phyloP scores from a whole-genome alignment of 2,797 vertebrate species.

The Ibycter americanus region DNA sequence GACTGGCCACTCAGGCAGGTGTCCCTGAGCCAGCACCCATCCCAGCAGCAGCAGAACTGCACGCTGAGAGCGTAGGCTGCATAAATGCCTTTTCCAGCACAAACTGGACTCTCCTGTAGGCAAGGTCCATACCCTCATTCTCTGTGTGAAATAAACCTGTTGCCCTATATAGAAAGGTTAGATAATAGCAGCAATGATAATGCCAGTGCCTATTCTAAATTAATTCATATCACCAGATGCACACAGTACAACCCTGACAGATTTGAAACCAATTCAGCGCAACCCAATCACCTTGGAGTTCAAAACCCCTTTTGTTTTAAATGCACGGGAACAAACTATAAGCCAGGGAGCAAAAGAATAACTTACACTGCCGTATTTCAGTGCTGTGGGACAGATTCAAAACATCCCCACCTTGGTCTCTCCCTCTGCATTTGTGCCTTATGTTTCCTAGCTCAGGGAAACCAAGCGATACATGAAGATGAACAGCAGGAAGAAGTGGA shows the following conservation, averaged over 20 bases:
- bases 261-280: background rate
- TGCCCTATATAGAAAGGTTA: background rate
- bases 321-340: background rate
- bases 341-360: background rate
- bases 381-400: background rate
- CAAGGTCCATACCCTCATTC: background rate
- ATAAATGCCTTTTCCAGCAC: background rate
- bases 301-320: background rate
- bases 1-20: background rate
- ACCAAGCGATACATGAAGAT: background rate
- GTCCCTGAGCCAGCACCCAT: background rate
- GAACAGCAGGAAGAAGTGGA: background rate
- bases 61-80: background rate
- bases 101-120: background rate
- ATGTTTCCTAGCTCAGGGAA: background rate
- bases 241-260: background rate
- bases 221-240: background rate
- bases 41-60: background rate
- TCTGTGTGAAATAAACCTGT: background rate
- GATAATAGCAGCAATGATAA: background rate
- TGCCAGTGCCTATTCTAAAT: background rate
- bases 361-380: background rate
- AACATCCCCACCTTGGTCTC: background rate
- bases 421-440: background rate
- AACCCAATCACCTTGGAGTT: background rate